A percentile compares a stretch with the other conserved stretches of the same genome.
Conservation (phyloP, 35 echinoderm and acorn worm genomes). For the Heliocidaris erythrogramma region DNA sequence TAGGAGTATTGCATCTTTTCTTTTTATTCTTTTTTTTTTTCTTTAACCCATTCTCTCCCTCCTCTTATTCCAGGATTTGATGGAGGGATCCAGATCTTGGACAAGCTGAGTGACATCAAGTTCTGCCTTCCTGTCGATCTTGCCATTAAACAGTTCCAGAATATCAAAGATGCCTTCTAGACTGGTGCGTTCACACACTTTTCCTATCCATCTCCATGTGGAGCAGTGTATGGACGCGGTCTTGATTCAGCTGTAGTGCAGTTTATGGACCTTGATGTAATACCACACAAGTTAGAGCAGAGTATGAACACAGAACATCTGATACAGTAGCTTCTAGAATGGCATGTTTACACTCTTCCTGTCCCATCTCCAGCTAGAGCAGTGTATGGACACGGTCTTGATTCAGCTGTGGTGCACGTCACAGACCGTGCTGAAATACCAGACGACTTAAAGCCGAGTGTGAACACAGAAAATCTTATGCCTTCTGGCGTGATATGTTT, state of each 20-base stretch:
- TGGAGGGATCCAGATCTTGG: slow-evolving; percentile 76
- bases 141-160: slow-evolving; percentile 88
- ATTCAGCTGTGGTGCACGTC: not conserved
- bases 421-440: not conserved
- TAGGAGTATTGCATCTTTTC: not conserved
- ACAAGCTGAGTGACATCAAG: slow-evolving; percentile 87
- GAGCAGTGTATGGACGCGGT: no score
- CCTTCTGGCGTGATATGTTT: not conserved
- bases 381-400: not conserved
- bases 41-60: not conserved
- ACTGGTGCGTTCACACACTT: not conserved
- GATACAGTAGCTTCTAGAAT: no score
- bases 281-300: no score
- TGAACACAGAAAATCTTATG: not conserved
- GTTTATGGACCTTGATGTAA: no score
- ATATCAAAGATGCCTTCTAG: slow-evolving; percentile 94
- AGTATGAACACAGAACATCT: no score
- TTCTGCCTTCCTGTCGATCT: slow-evolving; percentile 85
- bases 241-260: no score
- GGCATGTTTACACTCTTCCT: not conserved
- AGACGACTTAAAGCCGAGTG: not conserved
- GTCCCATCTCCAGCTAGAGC: not conserved
- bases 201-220: no score
- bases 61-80: slow-evolving; percentile 71
- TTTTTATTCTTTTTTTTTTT: not conserved